Evolutionary conservation across 2,888 invertebrate genomes (phyloP).

Genomic region (Drosophila falleni): DNA sequence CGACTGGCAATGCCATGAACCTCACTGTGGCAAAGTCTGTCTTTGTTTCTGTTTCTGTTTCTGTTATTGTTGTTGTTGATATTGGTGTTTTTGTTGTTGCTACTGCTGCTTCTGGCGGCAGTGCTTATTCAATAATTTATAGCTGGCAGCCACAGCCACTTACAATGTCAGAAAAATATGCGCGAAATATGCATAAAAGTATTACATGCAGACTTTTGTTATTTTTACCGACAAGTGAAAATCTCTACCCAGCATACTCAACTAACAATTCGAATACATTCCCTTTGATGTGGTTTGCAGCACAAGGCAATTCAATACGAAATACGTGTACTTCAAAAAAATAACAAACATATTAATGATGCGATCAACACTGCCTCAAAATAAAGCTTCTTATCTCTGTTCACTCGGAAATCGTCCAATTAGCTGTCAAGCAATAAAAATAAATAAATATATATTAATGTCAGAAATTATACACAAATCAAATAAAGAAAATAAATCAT

Average conservation of each 20-base stretch:
- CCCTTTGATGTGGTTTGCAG: conserved; percentile 24
- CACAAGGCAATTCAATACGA: conserved; percentile 8
- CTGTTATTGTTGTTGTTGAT: conserved; percentile 25
- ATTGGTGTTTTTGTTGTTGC: conserved; percentile 23
- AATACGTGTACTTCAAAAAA: not conserved
- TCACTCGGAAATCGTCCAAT: conserved; percentile 24
- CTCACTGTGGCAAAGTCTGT: conserved; percentile 42
- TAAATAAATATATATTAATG: conserved; percentile 23
- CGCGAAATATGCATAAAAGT: conserved; percentile 80
- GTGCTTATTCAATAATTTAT: conserved; percentile 80
- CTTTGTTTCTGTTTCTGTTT: conserved; percentile 22
- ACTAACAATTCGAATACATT: conserved; percentile 35
- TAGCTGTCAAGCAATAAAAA: conserved; percentile 30
- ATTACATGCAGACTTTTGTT: conserved; percentile 72
- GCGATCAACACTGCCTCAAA: conserved; percentile 1
- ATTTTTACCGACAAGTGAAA: conserved; percentile 20
- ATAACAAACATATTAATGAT: conserved; percentile 17
- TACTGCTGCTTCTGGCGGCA: conserved; percentile 53
- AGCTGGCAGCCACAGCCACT: conserved; percentile 80
- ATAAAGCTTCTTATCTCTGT: conserved; percentile 6
- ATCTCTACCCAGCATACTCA: conserved; percentile 17
- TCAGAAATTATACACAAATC: not conserved
- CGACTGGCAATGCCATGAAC: conserved; percentile 64
- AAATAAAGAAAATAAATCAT: not conserved
- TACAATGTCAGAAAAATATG: conserved; percentile 80